Percentiles rank a stretch among this genome's conserved stretches.
phyloP scores from a whole-genome alignment of 2,888 invertebrate species.

The Artemia sinica region DNA sequence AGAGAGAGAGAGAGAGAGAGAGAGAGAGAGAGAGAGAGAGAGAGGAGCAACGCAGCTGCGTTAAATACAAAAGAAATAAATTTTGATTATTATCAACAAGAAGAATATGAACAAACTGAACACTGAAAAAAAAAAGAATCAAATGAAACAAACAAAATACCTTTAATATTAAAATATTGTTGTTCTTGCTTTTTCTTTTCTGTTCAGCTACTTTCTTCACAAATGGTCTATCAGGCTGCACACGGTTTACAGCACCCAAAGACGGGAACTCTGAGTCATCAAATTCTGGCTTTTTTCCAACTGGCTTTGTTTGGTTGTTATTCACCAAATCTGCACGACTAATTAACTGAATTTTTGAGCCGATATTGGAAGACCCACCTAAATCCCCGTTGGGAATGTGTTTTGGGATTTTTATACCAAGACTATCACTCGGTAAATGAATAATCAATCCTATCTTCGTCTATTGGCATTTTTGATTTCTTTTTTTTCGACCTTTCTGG shows the following conservation, averaged over 20 bases:
- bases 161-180: slow-evolving; percentile 21
- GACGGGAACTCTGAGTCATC: slow-evolving; percentile 24
- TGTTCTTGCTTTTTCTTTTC: slow-evolving; percentile 27
- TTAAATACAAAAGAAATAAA: no score
- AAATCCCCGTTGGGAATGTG: slow-evolving; percentile 5
- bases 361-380: background rate
- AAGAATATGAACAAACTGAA: no score
- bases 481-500: background rate
- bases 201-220: slow-evolving; percentile 28
- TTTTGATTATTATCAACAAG: no score
- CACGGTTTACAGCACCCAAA: slow-evolving; percentile 19
- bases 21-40: no score
- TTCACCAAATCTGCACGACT: slow-evolving; percentile 7
- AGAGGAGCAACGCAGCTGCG: no score
- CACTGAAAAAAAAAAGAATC: background rate
- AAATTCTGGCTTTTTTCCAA: slow-evolving; percentile 21
- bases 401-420: slow-evolving; percentile 4
- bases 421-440: background rate
- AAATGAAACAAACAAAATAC: slow-evolving; percentile 23
- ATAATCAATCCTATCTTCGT: slow-evolving; percentile 1
- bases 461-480: background rate
- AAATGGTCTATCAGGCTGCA: slow-evolving; percentile 3
- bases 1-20: no score
- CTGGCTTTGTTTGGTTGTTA: background rate
- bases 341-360: background rate